Conservation (phyloP, 2,797 vertebrate genomes). For the Nothura maculosa region DNA sequence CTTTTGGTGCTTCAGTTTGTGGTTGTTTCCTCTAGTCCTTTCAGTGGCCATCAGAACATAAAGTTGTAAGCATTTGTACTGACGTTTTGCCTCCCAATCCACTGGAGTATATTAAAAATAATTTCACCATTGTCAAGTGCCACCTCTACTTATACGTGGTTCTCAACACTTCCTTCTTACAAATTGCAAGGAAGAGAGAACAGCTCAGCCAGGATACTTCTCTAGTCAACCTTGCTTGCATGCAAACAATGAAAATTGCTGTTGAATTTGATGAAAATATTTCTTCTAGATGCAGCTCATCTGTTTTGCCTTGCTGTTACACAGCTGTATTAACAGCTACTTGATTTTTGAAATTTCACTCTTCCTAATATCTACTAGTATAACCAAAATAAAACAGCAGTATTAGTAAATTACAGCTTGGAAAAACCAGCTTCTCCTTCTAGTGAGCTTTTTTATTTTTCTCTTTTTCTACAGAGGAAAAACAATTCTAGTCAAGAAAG, state of each 20-base stretch:
- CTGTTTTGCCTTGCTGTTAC: background rate
- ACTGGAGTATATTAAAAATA: slow-evolving; percentile 44
- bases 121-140: slow-evolving; percentile 13
- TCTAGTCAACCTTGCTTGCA: background rate
- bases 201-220: background rate
- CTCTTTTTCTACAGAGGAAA: background rate
- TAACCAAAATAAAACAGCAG: background rate
- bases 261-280: slow-evolving; percentile 13
- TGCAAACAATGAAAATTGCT: background rate
- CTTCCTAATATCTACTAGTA: background rate
- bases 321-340: background rate
- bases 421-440: background rate
- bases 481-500: background rate
- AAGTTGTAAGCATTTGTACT: slow-evolving; percentile 23
- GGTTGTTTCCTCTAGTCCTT: too few species aligned
- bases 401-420: background rate
- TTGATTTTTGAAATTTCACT: background rate
- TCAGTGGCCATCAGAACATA: background rate
- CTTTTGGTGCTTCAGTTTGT: too few species aligned
- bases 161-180: background rate
- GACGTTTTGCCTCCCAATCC: slow-evolving; percentile 7
- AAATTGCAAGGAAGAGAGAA: background rate
- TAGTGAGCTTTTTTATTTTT: background rate
- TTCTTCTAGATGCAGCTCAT: background rate
- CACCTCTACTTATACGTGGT: background rate